Evolutionary conservation across 37 sponge, comb jelly and placozoan genomes (phyloP).

Genomic region (Cliona cf. orientalis): DNA sequence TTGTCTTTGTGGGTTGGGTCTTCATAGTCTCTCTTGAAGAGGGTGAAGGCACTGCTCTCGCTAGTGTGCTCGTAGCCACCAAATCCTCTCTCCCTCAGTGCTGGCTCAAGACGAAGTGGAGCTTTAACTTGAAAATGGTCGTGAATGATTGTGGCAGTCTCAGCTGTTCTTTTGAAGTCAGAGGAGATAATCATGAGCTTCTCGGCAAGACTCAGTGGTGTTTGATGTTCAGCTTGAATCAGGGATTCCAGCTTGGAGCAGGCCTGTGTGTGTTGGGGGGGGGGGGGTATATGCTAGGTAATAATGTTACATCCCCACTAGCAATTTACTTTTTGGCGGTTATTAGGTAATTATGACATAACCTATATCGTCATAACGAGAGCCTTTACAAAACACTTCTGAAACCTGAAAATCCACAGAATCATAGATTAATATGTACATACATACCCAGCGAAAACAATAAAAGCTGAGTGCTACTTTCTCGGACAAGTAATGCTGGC

Average conservation of each 20-base stretch:
- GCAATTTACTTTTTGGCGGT: too few relatives aligned
- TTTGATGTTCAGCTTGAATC: not conserved
- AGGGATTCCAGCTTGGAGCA: constrained; percentile 13
- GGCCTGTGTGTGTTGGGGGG: constrained; percentile 10
- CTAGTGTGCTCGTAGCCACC: not conserved
- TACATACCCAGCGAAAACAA: too few relatives aligned
- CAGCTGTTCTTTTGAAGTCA: constrained; percentile 16
- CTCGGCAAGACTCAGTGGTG: not conserved
- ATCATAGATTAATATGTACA: too few relatives aligned
- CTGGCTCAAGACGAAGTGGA: not conserved
- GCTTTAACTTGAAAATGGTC: not conserved
- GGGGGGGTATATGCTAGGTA: too few relatives aligned
- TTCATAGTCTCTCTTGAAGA: constrained; percentile 3
- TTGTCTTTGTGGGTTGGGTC: constrained; percentile 16
- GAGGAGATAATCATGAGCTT: constrained; percentile 15
- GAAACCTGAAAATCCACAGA: too few relatives aligned
- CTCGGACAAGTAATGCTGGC: too few relatives aligned
- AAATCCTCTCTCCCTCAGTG: constrained; percentile 4
- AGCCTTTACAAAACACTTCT: too few relatives aligned
- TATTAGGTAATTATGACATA: too few relatives aligned
- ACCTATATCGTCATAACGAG: too few relatives aligned
- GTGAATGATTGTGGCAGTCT: constrained; percentile 12
- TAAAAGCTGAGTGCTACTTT: too few relatives aligned
- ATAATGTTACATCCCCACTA: too few relatives aligned
- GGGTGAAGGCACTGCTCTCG: not conserved